phyloP scores from a whole-genome alignment of 1,140 invertebrate genomes.

The Dendrolimus punctatus region DNA sequence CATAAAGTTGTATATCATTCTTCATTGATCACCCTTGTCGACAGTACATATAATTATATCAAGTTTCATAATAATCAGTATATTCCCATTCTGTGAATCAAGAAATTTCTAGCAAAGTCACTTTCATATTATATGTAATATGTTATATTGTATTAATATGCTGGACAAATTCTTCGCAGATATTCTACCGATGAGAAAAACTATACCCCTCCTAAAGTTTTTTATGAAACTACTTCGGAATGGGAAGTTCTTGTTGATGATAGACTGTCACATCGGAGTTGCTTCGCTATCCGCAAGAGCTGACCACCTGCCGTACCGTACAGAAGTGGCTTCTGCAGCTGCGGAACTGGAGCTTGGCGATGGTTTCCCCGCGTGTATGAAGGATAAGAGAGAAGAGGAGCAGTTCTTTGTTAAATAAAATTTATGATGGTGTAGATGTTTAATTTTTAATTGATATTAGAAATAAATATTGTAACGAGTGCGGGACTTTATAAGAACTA shows the following conservation, averaged over 20 bases:
- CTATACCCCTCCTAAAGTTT: constrained; percentile 39
- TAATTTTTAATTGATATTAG: too few relatives aligned
- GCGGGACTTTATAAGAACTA: too few relatives aligned
- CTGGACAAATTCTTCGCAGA: constrained; percentile 19
- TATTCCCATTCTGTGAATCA: too few relatives aligned
- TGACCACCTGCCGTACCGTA: constrained; percentile 12
- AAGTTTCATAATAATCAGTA: too few relatives aligned
- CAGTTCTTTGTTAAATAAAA: constrained; percentile 15
- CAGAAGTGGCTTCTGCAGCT: constrained; percentile 22
- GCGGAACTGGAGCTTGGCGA: constrained; percentile 24
- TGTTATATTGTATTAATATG: too few relatives aligned
- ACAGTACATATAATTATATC: too few relatives aligned
- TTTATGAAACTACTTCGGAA: constrained; percentile 35
- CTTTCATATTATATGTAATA: too few relatives aligned
- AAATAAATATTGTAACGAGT: too few relatives aligned
- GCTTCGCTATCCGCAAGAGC: constrained; percentile 26
- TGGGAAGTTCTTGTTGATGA: constrained; percentile 38
- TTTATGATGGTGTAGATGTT: neutral
- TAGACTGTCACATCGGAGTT: constrained; percentile 37
- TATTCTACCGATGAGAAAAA: constrained; percentile 23
- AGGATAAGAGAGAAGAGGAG: constrained; percentile 32
- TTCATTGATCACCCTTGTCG: too few relatives aligned
- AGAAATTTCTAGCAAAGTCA: too few relatives aligned
- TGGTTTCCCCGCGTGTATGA: constrained; percentile 29
- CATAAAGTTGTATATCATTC: too few relatives aligned